Evolutionary conservation across 1,140 invertebrate genomes (phyloP), one percentile per base, ranked within the genome.

Genomic region (Drosophila persimilis): DNA sequence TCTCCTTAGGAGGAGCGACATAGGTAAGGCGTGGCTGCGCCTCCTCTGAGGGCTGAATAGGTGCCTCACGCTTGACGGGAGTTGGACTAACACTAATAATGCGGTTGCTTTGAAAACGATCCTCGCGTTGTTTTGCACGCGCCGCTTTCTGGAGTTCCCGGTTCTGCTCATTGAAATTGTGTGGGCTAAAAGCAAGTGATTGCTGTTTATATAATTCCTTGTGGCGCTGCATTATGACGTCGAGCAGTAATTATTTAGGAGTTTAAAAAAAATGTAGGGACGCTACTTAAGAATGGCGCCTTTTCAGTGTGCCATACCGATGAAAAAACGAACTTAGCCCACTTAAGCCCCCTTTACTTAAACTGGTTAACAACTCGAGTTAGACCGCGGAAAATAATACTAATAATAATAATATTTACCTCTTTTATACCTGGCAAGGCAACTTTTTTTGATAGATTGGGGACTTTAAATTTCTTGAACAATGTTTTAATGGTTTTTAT

Each of bases 41-140:
- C 13, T 53, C 8, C 6, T 41, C 13, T 2, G 43, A 8, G 6
- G 44, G 11, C n/a, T 9, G 11, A 2, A 22, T 17, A n/a, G 2
- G 1, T 39, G 11, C 11, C 17, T 39, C 15, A 6, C 8, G 50
- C 15, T 58, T 46, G 2, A 24, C 24, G 13, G 77, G 65, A 5
- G 70, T 74, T 7, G 64, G 77, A 61, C 71, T 78, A 0, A 65
- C 13, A 17, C 41, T 62, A 6, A 83, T 83, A 7, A 51, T 43
- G 31, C 78, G 83, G 46, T 88, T 88, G 15, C 24, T 65, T 24
- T 79, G 56, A 48, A 79, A 86, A 26, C 35, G 41, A 20, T 81
- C 60, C 6, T 83, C 60, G 8, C 81, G 66, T 11, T 64, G 62
- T 44, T 83, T 78, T 31, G 52, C 44, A 31, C 79, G 78, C 51